phyloP scores from a whole-genome alignment of 2,797 vertebrate genomes.

The Smutsia temminckii region DNA sequence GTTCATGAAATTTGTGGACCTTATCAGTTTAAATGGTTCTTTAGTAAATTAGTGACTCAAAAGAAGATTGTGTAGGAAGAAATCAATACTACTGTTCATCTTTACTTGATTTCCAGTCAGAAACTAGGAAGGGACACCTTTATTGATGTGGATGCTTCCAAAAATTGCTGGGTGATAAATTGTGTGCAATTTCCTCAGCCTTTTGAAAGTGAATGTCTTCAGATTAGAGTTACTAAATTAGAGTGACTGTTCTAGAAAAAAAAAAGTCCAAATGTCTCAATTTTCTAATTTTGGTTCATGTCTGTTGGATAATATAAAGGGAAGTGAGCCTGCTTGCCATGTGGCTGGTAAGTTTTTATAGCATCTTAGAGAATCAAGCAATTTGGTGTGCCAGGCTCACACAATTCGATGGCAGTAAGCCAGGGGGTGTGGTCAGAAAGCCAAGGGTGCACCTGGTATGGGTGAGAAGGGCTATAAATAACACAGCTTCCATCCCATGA shows the following conservation, averaged over 20 bases:
- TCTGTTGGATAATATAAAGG: background rate
- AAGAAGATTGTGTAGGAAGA: constrained; percentile 7
- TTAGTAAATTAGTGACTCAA: constrained; percentile 59
- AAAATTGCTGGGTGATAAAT: constrained; percentile 14
- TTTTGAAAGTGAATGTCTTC: constrained; percentile 40
- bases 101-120: constrained; percentile 51
- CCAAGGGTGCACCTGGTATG: background rate
- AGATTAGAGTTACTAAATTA: constrained; percentile 39
- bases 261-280: background rate
- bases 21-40: constrained; percentile 36
- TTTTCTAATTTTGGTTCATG: constrained; percentile 39
- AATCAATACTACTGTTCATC: constrained; percentile 20
- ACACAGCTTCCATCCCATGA: background rate
- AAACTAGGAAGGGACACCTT: constrained; percentile 26
- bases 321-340: background rate
- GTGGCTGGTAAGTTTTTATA: background rate
- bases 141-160: background rate
- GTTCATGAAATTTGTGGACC: background rate
- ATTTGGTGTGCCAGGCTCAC: background rate
- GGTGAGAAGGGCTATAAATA: background rate
- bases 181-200: background rate
- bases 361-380: background rate
- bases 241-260: background rate
- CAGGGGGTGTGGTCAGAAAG: background rate
- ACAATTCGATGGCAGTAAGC: background rate